These are phyloP conservation scores for Amphipoea oculea DNA, from an alignment of 2,888 invertebrate species.

Conservation along the genomic window DNA sequence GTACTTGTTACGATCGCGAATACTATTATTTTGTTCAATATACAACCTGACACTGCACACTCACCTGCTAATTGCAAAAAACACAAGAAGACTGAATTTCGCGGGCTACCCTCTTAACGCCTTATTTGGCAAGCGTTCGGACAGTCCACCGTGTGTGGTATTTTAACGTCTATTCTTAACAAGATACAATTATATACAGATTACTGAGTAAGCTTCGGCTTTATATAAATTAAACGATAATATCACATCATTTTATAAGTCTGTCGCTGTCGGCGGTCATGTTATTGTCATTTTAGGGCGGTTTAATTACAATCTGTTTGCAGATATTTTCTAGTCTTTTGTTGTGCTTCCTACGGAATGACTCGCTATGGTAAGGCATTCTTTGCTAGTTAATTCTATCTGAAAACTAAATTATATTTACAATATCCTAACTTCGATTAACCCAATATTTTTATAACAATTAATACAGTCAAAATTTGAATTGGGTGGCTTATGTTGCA, in stretches of 20 bases:
- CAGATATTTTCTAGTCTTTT: conserved; percentile 36
- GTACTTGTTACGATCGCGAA: neutral
- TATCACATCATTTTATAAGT: conserved; percentile 65
- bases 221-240: conserved; percentile 64
- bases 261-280: conserved; percentile 43
- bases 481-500: conserved; percentile 14
- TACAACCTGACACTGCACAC: neutral
- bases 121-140: neutral
- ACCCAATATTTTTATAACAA: conserved; percentile 36
- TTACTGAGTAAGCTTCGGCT: conserved; percentile 55
- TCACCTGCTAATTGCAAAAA: neutral
- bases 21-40: neutral
- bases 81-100: neutral
- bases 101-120: neutral
- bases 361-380: conserved; percentile 18
- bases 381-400: conserved; percentile 30
- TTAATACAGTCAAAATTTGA: conserved; percentile 32
- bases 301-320: conserved; percentile 8
- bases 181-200: conserved; percentile 50
- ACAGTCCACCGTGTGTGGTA: neutral
- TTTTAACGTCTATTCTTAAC: conserved; percentile 39
- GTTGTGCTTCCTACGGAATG: conserved; percentile 23
- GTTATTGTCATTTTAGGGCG: conserved; percentile 17
- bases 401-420: conserved; percentile 56
- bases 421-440: conserved; percentile 38